phyloP scores from a whole-genome alignment of 2,888 invertebrate genomes.

The Selenia dentaria region DNA sequence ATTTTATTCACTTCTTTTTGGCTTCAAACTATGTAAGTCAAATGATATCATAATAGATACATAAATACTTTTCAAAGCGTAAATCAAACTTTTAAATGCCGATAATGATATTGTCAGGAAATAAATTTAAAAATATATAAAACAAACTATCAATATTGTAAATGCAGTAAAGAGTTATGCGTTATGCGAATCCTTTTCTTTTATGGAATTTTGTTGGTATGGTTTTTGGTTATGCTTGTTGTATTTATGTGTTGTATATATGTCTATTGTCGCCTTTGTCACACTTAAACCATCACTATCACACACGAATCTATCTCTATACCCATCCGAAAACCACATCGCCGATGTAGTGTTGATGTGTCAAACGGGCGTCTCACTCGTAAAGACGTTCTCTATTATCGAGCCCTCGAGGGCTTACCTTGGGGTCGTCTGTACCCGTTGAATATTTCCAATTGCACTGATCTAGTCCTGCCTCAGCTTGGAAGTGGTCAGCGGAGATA shows the following conservation, averaged over 20 bases:
- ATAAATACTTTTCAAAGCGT: too few species aligned
- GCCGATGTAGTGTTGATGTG: constrained; percentile 70
- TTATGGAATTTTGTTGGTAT: background rate
- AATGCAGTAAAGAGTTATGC: too few species aligned
- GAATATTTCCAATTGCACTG: constrained; percentile 39
- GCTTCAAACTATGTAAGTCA: too few species aligned
- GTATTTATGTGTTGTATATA: too few species aligned
- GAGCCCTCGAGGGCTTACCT: constrained; percentile 58
- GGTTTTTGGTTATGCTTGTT: too few species aligned
- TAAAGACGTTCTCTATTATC: constrained; percentile 77
- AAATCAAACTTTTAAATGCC: too few species aligned
- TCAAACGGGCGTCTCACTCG: constrained; percentile 72
- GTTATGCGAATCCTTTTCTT: background rate
- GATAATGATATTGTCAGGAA: too few species aligned
- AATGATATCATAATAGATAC: too few species aligned
- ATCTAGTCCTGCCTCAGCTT: constrained; percentile 2
- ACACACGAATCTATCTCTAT: constrained; percentile 41
- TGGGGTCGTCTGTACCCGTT: constrained; percentile 45
- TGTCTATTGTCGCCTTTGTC: constrained; percentile 13
- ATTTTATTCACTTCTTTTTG: too few species aligned
- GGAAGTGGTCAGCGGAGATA: constrained; percentile 3
- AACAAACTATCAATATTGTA: too few species aligned
- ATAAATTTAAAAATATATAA: too few species aligned
- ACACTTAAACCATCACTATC: constrained; percentile 33
- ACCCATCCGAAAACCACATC: constrained; percentile 26